Percentiles rank a stretch among this genome's conserved stretches.
phyloP scores from a whole-genome alignment of 2,797 vertebrate genomes.

The Coccyzus lansbergi region DNA sequence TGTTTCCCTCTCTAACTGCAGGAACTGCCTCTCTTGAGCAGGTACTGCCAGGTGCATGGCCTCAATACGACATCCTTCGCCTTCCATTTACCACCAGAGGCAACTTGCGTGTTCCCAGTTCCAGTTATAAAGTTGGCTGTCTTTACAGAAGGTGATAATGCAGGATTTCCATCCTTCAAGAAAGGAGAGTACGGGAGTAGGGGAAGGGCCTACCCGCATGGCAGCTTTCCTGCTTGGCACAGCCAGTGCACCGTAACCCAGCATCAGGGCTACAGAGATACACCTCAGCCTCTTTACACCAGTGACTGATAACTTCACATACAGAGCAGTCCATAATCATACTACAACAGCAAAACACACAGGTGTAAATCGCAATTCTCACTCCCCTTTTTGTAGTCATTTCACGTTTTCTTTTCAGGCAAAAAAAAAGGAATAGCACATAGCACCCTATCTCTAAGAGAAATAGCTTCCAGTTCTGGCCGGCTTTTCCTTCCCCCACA shows the following conservation, averaged over 20 bases:
- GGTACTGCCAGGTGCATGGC: fast-evolving
- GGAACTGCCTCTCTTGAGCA: not conserved
- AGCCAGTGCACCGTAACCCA: not conserved
- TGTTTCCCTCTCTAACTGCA: not conserved
- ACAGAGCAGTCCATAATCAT: fast-evolving
- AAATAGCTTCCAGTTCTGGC: not conserved
- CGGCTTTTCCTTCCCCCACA: not conserved
- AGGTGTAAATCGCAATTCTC: not conserved
- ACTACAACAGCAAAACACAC: fast-evolving
- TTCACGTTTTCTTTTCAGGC: not conserved
- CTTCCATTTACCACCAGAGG: not conserved
- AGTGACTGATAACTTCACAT: not conserved
- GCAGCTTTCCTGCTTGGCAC: not conserved
- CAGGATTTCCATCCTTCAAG: not conserved
- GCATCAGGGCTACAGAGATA: not conserved
- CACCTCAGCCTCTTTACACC: not conserved
- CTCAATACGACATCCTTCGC: fast-evolving
- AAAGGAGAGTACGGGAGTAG: not conserved
- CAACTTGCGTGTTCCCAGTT: fast-evolving
- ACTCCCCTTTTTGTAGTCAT: not conserved
- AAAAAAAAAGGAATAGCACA: not conserved
- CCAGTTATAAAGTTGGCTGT: fast-evolving
- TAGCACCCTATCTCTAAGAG: not conserved
- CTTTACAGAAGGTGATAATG: not conserved
- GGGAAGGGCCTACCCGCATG: not conserved